These are phyloP conservation scores for Sceliomorpha sp. DNA, from an alignment of 2,888 invertebrate species.

Conservation along the genomic window DNA sequence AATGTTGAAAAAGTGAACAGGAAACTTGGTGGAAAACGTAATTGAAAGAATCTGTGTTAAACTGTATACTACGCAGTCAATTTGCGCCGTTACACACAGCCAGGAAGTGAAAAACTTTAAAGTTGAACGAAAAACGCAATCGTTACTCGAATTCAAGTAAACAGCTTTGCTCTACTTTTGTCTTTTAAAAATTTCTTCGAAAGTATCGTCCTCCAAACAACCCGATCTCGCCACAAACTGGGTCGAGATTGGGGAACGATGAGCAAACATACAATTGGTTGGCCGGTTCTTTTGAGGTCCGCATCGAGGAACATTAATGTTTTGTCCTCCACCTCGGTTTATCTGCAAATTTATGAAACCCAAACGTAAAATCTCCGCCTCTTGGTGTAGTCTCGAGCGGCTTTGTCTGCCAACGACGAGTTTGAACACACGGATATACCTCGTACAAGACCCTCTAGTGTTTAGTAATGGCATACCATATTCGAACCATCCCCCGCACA, in stretches of 20 bases:
- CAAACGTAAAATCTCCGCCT: constrained; percentile 57
- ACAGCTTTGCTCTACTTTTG: no score
- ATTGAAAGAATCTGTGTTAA: no score
- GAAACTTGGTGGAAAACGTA: no score
- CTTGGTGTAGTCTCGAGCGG: constrained; percentile 15
- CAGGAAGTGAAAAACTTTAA: no score
- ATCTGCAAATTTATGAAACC: constrained; percentile 59
- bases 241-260: constrained; percentile 49
- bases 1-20: no score
- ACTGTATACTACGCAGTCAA: no score
- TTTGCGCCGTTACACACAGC: no score
- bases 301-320: constrained; percentile 54
- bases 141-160: no score
- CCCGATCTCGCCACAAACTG: constrained; percentile 34
- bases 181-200: constrained; percentile 31
- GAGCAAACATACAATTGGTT: neutral
- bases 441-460: constrained; percentile 26
- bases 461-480: constrained; percentile 54
- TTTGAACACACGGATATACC: constrained; percentile 37
- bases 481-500: no score
- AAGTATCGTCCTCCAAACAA: constrained; percentile 34
- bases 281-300: constrained; percentile 37
- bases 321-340: constrained; percentile 27
- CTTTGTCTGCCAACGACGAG: constrained; percentile 40
- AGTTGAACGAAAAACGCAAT: no score